Evolutionary conservation across 2,888 invertebrate species (phyloP).

Genomic region (Meganola albula): DNA sequence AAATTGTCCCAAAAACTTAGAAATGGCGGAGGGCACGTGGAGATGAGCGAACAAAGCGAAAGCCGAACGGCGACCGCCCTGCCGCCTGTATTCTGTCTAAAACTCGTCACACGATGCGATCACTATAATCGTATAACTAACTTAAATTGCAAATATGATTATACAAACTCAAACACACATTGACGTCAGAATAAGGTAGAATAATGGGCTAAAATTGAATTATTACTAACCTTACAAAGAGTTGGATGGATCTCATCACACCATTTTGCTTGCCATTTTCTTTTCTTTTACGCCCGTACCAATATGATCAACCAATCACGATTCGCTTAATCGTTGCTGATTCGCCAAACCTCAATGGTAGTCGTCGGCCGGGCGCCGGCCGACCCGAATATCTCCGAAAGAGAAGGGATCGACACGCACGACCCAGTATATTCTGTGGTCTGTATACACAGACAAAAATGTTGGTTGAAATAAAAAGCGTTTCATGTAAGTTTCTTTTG

Average conservation of each 20-base stretch:
- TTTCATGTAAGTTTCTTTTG: no score
- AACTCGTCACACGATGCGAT: conserved; percentile 37
- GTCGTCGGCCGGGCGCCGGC: not conserved
- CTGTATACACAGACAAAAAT: no score
- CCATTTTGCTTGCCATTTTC: conserved; percentile 70
- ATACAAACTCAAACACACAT: not conserved
- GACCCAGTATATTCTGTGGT: no score
- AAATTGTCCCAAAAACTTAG: no score
- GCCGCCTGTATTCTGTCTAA: conserved; percentile 38
- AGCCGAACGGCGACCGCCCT: conserved; percentile 48
- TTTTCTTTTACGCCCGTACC: conserved; percentile 34
- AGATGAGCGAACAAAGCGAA: conserved; percentile 73
- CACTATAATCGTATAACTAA: conserved; percentile 29
- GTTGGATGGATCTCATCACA: conserved; percentile 51
- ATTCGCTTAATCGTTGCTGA: conserved; percentile 17
- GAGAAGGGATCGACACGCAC: no score
- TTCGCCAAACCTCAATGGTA: conserved; percentile 3
- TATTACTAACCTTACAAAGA: conserved; percentile 60
- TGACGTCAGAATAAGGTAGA: not conserved
- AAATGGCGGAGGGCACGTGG: conserved; percentile 78
- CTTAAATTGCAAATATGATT: conserved; percentile 17
- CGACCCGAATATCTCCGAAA: no score
- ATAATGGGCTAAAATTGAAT: not conserved
- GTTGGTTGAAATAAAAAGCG: no score
- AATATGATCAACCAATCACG: conserved; percentile 26